Base-by-base conservation (phyloP, 2,888 invertebrate species). In the Drosophila subsilvestris region DNA sequence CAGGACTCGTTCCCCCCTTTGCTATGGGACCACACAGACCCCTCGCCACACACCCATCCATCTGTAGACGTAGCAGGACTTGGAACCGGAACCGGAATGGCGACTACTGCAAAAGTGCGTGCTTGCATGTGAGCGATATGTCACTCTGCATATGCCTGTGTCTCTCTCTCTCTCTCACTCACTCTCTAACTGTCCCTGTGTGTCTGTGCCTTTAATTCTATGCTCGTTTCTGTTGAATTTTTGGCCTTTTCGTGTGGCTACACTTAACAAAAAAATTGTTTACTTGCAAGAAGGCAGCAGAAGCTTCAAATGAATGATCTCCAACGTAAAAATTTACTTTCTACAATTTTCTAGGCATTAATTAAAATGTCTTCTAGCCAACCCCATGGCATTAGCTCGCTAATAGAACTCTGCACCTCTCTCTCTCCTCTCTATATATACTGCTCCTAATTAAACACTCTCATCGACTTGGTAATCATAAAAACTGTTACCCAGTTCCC, bases 71-170 rank as follows among this genome's bases (percentile, higher is more conserved):
- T 18, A 12, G 58, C 37, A 32, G 18, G 3, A 10, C 17, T 14
- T 14, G 9, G 37, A 53, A 44, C 37, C 43, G 32, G 54, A 55
- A 53, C 61, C 18, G 58, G 54, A 54, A 67, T 55, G 37, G 55
- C 63, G 50, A 66, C 62, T 88, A 51, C 70, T 85, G 88, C 86
- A 82, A 82, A 86, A 86, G 84, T 88, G 82, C 88, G 84, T 84
- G 82, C 75, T 75, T 86, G 88, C 84, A 73, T 79, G 70, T 73
- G 51, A 74, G 74, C 79, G 76, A 85, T 75, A 75, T 85, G 73
- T 75, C 63, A 69, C 43, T 60, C 47, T 59, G 63, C 73, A 55
- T 55, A 53, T 66, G 63, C 44, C 47, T 29, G 17, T 42, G 37
- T 56, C 7, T 22, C 8, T 25, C 12, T 3, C 37, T 44, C 44